Conservation (phyloP, 2,888 invertebrate species). For the Biston betularia region DNA sequence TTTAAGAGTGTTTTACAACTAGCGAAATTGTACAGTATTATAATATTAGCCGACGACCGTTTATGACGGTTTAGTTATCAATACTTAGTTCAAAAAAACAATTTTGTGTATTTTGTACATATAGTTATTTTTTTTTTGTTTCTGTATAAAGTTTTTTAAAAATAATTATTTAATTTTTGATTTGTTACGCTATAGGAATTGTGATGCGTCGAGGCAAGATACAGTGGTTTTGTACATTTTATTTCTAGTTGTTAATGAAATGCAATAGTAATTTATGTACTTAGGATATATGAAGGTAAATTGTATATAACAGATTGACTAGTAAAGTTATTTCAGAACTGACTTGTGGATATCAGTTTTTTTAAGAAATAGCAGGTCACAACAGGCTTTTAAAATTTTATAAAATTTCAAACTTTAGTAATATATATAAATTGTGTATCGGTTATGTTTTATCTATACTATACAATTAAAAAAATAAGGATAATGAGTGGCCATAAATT, state of each 20-base stretch:
- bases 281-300: conserved; percentile 67
- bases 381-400: conserved; percentile 51
- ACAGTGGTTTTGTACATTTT: conserved; percentile 74
- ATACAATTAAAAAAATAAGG: conserved; percentile 76
- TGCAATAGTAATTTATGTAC: conserved; percentile 86
- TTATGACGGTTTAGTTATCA: conserved; percentile 72
- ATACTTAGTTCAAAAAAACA: conserved; percentile 67
- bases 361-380: conserved; percentile 57
- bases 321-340: conserved; percentile 54
- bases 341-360: conserved; percentile 60
- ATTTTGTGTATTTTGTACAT: conserved; percentile 83
- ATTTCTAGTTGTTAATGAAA: conserved; percentile 80
- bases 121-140: conserved; percentile 75
- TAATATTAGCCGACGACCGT: conserved; percentile 74
- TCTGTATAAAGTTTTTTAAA: conserved; percentile 75
- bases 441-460: conserved; percentile 56
- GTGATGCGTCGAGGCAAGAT: conserved; percentile 79
- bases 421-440: conserved; percentile 67
- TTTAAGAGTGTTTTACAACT: conserved; percentile 78
- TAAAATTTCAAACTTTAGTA: conserved; percentile 58
- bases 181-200: conserved; percentile 73
- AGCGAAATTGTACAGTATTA: conserved; percentile 87
- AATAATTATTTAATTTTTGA: conserved; percentile 59
- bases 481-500: conserved; percentile 82
- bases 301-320: conserved; percentile 80